Conservation (phyloP, 2,888 invertebrate genomes). For the Apantesis nais region DNA sequence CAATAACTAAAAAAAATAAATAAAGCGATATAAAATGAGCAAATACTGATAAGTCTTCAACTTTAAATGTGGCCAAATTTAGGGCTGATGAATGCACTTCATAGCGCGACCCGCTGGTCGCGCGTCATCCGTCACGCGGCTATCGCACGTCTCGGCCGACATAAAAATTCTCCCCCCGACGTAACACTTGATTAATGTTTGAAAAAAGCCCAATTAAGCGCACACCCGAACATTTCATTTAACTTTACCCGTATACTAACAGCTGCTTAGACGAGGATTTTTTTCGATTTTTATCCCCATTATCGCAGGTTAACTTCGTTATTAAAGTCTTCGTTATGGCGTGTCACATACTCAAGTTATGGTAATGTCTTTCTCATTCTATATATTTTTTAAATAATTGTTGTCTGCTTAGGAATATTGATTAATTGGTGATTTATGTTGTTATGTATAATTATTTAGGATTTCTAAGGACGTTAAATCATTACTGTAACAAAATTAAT, state of each 20-base stretch:
- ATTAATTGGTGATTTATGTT: not conserved
- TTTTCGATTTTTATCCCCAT: conserved; percentile 50
- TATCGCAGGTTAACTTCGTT: conserved; percentile 43
- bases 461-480: too few relatives aligned
- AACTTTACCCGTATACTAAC: conserved; percentile 69
- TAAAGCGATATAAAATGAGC: conserved; percentile 10
- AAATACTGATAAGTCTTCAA: conserved; percentile 25
- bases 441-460: too few relatives aligned
- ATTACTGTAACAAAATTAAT: too few relatives aligned
- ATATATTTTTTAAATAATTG: conserved; percentile 8
- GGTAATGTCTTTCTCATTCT: conserved; percentile 7
- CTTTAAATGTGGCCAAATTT: conserved; percentile 48
- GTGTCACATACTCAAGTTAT: conserved; percentile 22
- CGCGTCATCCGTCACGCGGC: conserved; percentile 72
- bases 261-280: conserved; percentile 51
- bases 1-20: not conserved
- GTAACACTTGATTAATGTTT: conserved; percentile 82
- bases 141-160: conserved; percentile 66
- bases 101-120: conserved; percentile 60
- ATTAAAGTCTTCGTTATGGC: conserved; percentile 28
- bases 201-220: conserved; percentile 83
- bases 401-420: not conserved
- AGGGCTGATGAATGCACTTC: conserved; percentile 69
- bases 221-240: conserved; percentile 73
- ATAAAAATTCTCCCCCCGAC: conserved; percentile 79